Evolutionary conservation across 2,888 invertebrate genomes (phyloP).

Genomic region (Dermolepida albohirtum): DNA sequence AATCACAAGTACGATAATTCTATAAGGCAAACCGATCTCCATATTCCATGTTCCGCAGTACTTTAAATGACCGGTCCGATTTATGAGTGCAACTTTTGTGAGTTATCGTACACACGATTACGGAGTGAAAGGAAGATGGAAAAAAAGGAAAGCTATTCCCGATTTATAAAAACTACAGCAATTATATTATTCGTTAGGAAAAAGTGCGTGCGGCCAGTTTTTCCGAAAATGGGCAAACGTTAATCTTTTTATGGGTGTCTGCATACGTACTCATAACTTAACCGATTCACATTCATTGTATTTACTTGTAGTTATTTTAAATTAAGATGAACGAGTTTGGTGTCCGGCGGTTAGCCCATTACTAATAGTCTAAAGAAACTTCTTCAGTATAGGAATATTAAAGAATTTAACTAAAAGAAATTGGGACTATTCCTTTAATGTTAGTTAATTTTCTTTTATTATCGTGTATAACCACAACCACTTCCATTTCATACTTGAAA

Average conservation of each 20-base stretch:
- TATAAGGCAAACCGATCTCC: conserved; percentile 57
- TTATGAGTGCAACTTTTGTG: conserved; percentile 63
- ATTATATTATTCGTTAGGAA: conserved; percentile 57
- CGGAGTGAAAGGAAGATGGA: conserved; percentile 5
- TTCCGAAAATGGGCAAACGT: conserved; percentile 30
- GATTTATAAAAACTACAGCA: conserved; percentile 62
- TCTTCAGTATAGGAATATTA: too few species aligned
- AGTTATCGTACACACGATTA: conserved; percentile 62
- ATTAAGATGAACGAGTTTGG: conserved; percentile 1
- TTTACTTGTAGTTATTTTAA: conserved; percentile 14
- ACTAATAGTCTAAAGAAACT: too few species aligned
- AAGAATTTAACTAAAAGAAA: too few species aligned
- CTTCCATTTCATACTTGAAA: too few species aligned
- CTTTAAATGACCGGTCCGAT: conserved; percentile 55
- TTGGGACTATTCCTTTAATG: too few species aligned
- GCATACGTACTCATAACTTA: conserved; percentile 6
- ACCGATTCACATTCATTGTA: background rate
- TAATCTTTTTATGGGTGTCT: conserved; percentile 10
- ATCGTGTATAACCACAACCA: too few species aligned
- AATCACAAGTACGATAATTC: conserved; percentile 46
- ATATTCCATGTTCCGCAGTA: conserved; percentile 56
- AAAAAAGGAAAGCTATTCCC: conserved; percentile 53
- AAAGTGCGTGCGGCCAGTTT: conserved; percentile 29
- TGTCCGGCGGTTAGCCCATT: too few species aligned
- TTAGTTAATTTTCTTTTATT: too few species aligned